Evolutionary conservation across 2,888 invertebrate species (phyloP), one percentile per base, ranked within the genome.

Genomic region (Erebia epiphron): DNA sequence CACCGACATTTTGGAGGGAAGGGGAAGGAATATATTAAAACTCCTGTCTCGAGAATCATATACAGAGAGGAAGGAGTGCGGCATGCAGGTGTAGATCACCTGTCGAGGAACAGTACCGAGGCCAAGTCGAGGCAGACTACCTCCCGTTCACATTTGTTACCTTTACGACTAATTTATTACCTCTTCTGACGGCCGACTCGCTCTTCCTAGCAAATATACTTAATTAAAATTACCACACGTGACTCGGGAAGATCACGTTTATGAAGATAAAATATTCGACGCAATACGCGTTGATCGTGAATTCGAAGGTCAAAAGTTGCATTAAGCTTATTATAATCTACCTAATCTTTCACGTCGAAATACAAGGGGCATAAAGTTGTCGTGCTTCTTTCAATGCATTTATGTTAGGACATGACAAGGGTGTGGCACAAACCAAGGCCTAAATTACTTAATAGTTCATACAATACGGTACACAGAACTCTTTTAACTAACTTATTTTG

Each of bases 191-290:
- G 80, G 82, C 80, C 80, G 78, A 77, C 79, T 78, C 81, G 83
- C 86, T 83, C 85, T 83, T 86, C 84, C 84, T 85, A 80, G 84
- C 86, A 88, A 90, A 90, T 88, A 89, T 87, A 87, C 86, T 91
- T 91, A 91, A 91, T 91, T 91, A 91, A 91, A 91, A 91, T 90
- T 89, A 88, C 87, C 89, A 82, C 88, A 86, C 86, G 83, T 82
- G 79, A 79, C 85, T 83, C 82, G 73, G 73, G 83, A 84, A 85
- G 79, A 81, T 83, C 79, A 78, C 83, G 80, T 80, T 69, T 75
- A 82, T 79, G 80, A 83, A 83, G 81, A 80, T 77, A 82, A 58
- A 84, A 87, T 35, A 35, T 35, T 35, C 35, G 84, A 87, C 81
- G 78, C 76, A 82, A 35, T 60, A 67, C 61, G 26, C 67, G 21